Base-by-base conservation (phyloP, 1,140 invertebrate species). In the Pararge aegeria region DNA sequence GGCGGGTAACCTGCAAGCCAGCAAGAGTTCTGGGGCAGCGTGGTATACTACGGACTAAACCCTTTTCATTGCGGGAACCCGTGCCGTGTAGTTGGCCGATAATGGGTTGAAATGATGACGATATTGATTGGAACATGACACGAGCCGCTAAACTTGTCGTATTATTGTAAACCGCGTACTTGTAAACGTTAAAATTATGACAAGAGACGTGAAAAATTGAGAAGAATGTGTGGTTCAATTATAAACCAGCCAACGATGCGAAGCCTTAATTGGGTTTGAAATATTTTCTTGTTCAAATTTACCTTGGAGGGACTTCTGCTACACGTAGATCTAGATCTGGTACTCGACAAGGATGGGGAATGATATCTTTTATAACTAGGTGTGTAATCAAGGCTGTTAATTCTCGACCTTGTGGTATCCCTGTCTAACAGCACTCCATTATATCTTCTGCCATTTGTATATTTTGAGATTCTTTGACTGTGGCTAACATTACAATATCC, bases 271-370 rank as follows among this genome's bases (percentile, higher is more conserved):
- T n/a, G n/a, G n/a, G n/a, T n/a, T n/a, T n/a, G n/a, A n/a, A n/a
- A n/a, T n/a, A n/a, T n/a, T n/a, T n/a, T n/a, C n/a, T n/a, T n/a
- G n/a, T 24, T 24, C 10, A 21, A 15, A 27, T 34, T 81, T 89
- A 89, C 87, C 87, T 89, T 88, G 13, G 85, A 73, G 30, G 87
- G 85, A 74, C 87, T 89, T 78, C 79, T 75, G 64, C 84, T 87
- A 75, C 87, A 85, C 56, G 75, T 87, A 64, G 87, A 89, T 19
- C 87, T 73, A 59, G 87, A 89, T 73, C 87, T 80, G n/a, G 44
- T 21, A 20, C 18, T 21, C 13, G 87, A 78, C 21, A 79, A 64
- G 4, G 84, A 87, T 44, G 81, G 68, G 0, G 82, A 84, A 1
- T 78, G 62, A 65, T 89, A 88, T 71, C 80, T 69, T 65, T 75